These are phyloP conservation scores for Belgica antarctica DNA, from an alignment of 2,888 invertebrate genomes.

Conservation along the genomic window DNA sequence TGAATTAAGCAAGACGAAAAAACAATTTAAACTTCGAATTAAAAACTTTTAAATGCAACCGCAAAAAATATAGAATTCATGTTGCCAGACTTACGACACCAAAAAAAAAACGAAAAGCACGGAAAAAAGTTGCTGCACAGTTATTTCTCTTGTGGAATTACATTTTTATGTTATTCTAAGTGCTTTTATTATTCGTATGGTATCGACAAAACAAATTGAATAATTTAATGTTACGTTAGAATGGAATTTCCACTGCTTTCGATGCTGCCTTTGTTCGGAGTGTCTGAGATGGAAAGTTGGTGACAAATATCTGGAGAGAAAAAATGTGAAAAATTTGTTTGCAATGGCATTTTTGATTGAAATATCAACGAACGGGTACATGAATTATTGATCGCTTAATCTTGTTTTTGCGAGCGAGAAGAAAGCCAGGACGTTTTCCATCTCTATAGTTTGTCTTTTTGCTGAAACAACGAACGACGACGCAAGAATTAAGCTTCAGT, in stretches of 20 bases:
- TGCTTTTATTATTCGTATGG: constrained; percentile 1
- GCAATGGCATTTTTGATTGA: constrained; percentile 36
- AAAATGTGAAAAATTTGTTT: constrained; percentile 19
- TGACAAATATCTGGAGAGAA: background rate
- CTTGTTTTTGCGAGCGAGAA: background rate
- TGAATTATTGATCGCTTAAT: constrained; percentile 40
- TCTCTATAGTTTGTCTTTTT: background rate
- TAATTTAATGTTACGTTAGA: constrained; percentile 30
- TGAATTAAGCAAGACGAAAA: too few relatives aligned
- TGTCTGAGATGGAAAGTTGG: background rate
- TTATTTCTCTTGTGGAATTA: constrained; percentile 13
- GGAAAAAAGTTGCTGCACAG: constrained; percentile 9
- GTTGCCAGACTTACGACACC: background rate
- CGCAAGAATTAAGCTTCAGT: background rate
- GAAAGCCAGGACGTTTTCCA: constrained; percentile 3
- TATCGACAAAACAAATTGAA: constrained; percentile 34
- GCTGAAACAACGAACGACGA: background rate
- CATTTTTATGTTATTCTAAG: constrained; percentile 26
- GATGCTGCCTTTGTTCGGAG: background rate
- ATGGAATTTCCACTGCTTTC: background rate
- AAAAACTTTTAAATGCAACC: background rate
- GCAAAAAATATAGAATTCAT: constrained; percentile 12
- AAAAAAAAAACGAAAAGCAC: background rate
- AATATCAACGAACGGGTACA: constrained; percentile 30
- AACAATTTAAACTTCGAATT: too few relatives aligned